phyloP scores from a whole-genome alignment of 1,140 invertebrate species.

The Bombus difficillimus region DNA sequence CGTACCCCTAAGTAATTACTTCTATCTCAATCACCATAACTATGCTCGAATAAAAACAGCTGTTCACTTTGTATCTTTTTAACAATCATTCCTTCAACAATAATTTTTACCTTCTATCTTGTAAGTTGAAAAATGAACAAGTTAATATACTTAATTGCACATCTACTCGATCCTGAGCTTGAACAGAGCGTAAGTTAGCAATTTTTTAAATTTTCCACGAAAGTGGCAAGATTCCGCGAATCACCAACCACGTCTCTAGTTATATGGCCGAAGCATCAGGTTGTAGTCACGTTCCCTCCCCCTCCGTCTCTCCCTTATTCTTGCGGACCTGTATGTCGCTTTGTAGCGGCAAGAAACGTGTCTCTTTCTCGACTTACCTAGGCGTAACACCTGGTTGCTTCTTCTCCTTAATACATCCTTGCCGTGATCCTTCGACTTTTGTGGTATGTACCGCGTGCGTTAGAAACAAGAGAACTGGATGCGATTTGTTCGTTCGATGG shows the following conservation, averaged over 20 bases:
- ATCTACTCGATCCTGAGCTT: background rate
- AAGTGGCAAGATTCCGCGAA: background rate
- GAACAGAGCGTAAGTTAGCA: background rate
- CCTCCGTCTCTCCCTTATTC: background rate
- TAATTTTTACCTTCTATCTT: background rate
- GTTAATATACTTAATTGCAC: background rate
- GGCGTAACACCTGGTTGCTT: constrained; percentile 46
- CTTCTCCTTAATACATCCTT: constrained; percentile 42
- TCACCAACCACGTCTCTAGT: background rate
- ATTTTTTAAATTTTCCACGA: background rate
- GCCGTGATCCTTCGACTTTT: background rate
- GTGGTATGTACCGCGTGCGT: background rate
- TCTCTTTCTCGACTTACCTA: constrained; percentile 45
- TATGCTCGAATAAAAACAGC: background rate
- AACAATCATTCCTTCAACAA: background rate
- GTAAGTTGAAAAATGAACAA: background rate
- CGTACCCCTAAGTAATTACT: background rate
- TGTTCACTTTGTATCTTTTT: background rate
- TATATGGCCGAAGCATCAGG: constrained; percentile 49
- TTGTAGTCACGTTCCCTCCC: constrained; percentile 50
- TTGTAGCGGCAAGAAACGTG: background rate
- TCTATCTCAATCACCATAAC: background rate
- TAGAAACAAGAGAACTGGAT: background rate
- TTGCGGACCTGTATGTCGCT: constrained; percentile 17
- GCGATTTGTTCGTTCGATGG: background rate